Percentiles rank a stretch among this genome's conserved stretches.
Evolutionary conservation across 1,140 invertebrate genomes (phyloP).

Genomic region (Pseudomyrmex cubaensis): DNA sequence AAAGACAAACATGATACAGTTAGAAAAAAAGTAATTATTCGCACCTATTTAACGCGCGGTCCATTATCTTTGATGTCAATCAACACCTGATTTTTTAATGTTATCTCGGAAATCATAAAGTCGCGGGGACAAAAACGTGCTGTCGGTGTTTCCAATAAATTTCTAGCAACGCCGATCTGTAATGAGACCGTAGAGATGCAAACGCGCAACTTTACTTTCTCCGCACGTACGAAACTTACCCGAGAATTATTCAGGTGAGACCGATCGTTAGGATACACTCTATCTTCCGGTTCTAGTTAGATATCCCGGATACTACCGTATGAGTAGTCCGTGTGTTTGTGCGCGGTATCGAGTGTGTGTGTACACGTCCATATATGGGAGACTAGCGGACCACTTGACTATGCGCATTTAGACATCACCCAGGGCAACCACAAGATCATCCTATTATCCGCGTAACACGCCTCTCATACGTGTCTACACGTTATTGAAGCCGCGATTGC

Average conservation of each 20-base stretch:
- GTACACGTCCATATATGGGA: constrained; percentile 23
- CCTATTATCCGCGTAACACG: constrained; percentile 49
- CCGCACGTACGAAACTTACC: constrained; percentile 73
- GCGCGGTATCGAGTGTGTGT: not conserved
- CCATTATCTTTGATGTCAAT: not conserved
- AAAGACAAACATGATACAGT: not conserved
- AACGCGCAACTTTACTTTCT: constrained; percentile 60
- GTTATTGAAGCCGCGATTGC: constrained; percentile 24
- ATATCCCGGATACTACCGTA: not conserved
- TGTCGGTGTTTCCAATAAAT: constrained; percentile 51
- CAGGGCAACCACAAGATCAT: constrained; percentile 38
- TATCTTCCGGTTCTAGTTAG: constrained; percentile 58
- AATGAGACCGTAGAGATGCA: constrained; percentile 64
- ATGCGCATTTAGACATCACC: constrained; percentile 55
- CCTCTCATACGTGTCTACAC: constrained; percentile 37
- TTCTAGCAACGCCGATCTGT: constrained; percentile 49
- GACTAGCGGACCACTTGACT: constrained; percentile 46
- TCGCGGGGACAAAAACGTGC: not conserved
- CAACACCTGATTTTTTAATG: not conserved
- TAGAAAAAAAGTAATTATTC: not conserved
- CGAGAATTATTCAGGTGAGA: constrained; percentile 74
- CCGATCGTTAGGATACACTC: constrained; percentile 78
- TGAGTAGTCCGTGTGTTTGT: constrained; percentile 20
- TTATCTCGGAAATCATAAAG: constrained; percentile 21
- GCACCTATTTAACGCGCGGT: not conserved